These are phyloP conservation scores for Proctacanthus coquilletti DNA, from an alignment of 1,140 invertebrate species.

Conservation along the genomic window DNA sequence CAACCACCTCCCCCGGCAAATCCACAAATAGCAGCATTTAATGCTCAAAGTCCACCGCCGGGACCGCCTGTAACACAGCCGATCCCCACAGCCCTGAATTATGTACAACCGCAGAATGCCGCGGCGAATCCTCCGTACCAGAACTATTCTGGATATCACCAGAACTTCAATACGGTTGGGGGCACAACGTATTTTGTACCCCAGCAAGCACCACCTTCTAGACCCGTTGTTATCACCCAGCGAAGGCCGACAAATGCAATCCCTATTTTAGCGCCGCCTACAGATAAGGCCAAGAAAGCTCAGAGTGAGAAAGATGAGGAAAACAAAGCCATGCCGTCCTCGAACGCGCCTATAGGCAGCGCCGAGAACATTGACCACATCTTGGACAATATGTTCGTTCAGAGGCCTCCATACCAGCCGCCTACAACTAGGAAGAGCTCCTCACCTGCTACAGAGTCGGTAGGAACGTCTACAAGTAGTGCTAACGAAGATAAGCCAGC, in stretches of 20 bases:
- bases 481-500: too few species aligned
- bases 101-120: neutral
- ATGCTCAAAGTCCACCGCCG: neutral
- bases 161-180: slow-evolving; percentile 27
- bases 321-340: neutral
- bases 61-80: neutral
- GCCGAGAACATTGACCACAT: slow-evolving; percentile 41
- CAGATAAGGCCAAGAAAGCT: slow-evolving; percentile 9
- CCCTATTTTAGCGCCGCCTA: slow-evolving; percentile 30
- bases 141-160: slow-evolving; percentile 16
- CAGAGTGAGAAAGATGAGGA: neutral
- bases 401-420: slow-evolving; percentile 31
- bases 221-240: slow-evolving; percentile 23
- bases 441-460: too few species aligned
- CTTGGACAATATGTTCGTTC: slow-evolving; percentile 44
- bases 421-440: slow-evolving; percentile 8
- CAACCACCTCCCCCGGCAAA: neutral
- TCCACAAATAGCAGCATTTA: neutral
- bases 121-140: slow-evolving; percentile 1
- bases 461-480: too few species aligned
- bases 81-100: slow-evolving; percentile 2
- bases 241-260: slow-evolving; percentile 31
- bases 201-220: slow-evolving; percentile 17
- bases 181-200: slow-evolving; percentile 30
- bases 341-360: slow-evolving; percentile 9